Base-by-base conservation (phyloP, 2,797 vertebrate genomes). In the Tachyglossus aculeatus region DNA sequence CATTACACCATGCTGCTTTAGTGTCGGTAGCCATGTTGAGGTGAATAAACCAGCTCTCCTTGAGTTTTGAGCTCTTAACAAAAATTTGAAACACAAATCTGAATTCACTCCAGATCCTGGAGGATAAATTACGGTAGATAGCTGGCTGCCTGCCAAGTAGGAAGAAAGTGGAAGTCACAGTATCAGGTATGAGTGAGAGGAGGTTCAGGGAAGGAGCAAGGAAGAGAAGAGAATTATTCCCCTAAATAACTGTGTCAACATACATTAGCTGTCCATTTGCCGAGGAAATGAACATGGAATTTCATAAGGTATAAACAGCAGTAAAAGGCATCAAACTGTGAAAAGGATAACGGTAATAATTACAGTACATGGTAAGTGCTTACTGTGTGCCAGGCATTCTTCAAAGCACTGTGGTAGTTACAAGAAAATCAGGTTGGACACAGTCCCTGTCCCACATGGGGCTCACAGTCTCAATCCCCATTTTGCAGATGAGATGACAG, bases 131-230 rank as follows among this genome's bases (percentile, higher is more conserved):
- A 43, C 12, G 50, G 37, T 32, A 24, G 65, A 36, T 70, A 40
- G 67, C 61, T 27, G 24, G 16, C 77, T 75, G 58, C 55, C 48
- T 64, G 67, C 41, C 0, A 27, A 69, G 50, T 61, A 14, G 51
- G 68, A 55, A 41, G 57, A 44, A 55, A n/a, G n/a, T 5, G 31
- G 38, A 34, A 76, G 16, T 72, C 22, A 36, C 59, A 71, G 54
- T 57, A 61, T 75, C 71, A 67, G 37, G 39, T 72, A 40, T 78
- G 21, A 64, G 61, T 82, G 62, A 83, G 81, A 80, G 71, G 16
- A 22, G 19, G 52, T 61, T 65, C 66, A 71, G 71, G 78, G 43
- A 70, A 3, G 58, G 65, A 69, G 39, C 10, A 27, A 45, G 24
- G 2, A 71, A 5, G 7, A 1, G 6, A 5, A 9, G 40, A 36